Base-by-base conservation (phyloP, 2,797 vertebrate species). In the Phoxinus dragarum region DNA sequence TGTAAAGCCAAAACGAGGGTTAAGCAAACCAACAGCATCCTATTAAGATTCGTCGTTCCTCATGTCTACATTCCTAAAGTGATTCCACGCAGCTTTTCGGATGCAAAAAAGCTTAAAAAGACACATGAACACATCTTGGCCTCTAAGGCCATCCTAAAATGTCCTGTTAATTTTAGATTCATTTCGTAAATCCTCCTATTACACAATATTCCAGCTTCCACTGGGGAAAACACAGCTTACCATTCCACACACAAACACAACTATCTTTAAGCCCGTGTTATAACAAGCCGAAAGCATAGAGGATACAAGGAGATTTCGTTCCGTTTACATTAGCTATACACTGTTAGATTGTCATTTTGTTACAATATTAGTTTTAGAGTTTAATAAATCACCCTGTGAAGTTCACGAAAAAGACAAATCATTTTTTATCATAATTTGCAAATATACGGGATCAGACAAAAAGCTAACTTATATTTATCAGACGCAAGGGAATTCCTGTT, bases 291-390 rank as follows among this genome's bases (percentile, higher is more conserved):
- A 68, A 81, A 74, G 54, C 68, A 66, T 38, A 74, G 68, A 59
- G 59, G 38, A 80, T 5, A 82, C 54, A 54, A 68, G 66, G 44
- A 76, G 68, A 81, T 64, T 85, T 82, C 74, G 23, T 66, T 78
- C 19, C 1, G 67, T 54, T 84, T 42, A 87, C 80, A 52, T 82
- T 82, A 86, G 1, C 10, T 82, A 88, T 76, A 91, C 84, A 90
- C 81, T 75, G 86, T 93, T 92, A 94, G 94, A 96, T 95, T 95
- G 95, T 96, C 94, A 93, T 93, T 74, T 54, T 81, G 61, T 91
- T 89, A 81, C 89, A 85, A 88, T 31, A 88, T 88, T 10, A 84
- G 80, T 72, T 71, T 84, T 12, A 74, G 86, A 73, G 87, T 91
- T 88, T 88, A 88, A 85, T 82, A 89, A 84, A 88, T 84, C 85